Base-by-base conservation (phyloP, 1,140 invertebrate species). In the Brachionus sp. region DNA sequence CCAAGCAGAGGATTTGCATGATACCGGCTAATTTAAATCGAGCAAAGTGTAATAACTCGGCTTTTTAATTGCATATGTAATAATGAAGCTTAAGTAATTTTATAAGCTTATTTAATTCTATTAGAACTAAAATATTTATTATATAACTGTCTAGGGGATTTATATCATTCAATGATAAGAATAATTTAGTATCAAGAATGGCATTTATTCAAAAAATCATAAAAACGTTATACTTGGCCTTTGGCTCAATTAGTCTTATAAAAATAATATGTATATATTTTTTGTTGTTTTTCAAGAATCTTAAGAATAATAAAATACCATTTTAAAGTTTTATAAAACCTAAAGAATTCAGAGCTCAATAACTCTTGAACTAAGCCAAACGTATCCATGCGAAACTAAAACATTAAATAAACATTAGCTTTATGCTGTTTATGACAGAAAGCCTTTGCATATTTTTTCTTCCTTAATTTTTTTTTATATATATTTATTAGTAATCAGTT, bases 351-450 rank as follows among this genome's bases (percentile, higher is more conserved):
- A 70, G 33, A 10, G 37, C 16, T 70, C 29, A 37, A 70, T 70
- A 70, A 39, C 33, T 37, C 16, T 39, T 37, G 16, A 70, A 37
- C 37, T 70, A 70, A 70, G 35, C 66, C 66, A 70, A 70, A 70
- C 66, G 66, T 70, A 70, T 70, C 66, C 66, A 70, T 70, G 66
- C 66, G 66, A 70, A 70, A 70, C 66, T 70, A 70, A 70, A 70
- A 70, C 66, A 70, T 70, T 70, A 70, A 70, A 70, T 70, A 70
- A 70, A 70, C 66, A 70, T 37, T 39, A 39, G 16, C 16, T 37
- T 37, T 37, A 10, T 19, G 37, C n/a, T 39, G 66, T 39, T 57
- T 57, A 57, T 19, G 37, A 39, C 33, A 37, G 35, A 64, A 12
- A 39, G 13, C 29, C 23, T 66, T 66, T 37, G 33, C 25, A 37